phyloP scores from a whole-genome alignment of 2,888 invertebrate species.

The Sphaerophoria rueppellii region DNA sequence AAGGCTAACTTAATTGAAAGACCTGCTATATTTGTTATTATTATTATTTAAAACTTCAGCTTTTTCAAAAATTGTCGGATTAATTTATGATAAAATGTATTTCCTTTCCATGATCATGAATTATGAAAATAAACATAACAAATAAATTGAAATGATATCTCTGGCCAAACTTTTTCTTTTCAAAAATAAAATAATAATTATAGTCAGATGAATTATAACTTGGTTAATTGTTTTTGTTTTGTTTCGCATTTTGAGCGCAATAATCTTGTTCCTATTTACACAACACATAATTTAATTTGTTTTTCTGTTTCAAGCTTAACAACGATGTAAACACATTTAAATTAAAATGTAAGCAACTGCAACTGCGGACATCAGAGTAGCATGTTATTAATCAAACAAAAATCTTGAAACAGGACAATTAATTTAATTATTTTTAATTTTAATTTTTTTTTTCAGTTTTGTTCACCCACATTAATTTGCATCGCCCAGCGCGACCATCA shows the following conservation, averaged over 20 bases:
- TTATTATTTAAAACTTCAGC: too few relatives aligned
- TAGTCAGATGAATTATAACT: conserved; percentile 5
- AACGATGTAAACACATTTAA: conserved; percentile 8
- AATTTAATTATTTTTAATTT: conserved; percentile 38
- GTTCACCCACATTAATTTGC: conserved; percentile 38
- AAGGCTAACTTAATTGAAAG: too few relatives aligned
- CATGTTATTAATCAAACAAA: conserved; percentile 42
- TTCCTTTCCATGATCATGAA: too few relatives aligned
- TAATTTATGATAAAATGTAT: too few relatives aligned
- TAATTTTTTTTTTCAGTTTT: conserved; percentile 11
- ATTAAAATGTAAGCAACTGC: conserved; percentile 42
- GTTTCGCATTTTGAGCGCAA: not conserved
- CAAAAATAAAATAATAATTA: not conserved
- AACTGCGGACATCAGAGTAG: conserved; percentile 31
- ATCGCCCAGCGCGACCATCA: not conserved
- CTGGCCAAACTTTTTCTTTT: not conserved
- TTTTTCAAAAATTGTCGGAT: too few relatives aligned
- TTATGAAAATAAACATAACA: not conserved
- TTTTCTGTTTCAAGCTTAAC: not conserved
- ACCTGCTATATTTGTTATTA: too few relatives aligned
- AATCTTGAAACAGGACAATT: conserved; percentile 44
- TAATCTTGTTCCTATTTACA: conserved; percentile 6
- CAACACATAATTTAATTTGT: conserved; percentile 8
- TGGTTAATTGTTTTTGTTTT: not conserved
- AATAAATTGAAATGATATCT: not conserved